A percentile compares a stretch with the other conserved stretches of the same genome.
phyloP scores from a whole-genome alignment of 2,888 invertebrate genomes.

The Prosapia bicincta region DNA sequence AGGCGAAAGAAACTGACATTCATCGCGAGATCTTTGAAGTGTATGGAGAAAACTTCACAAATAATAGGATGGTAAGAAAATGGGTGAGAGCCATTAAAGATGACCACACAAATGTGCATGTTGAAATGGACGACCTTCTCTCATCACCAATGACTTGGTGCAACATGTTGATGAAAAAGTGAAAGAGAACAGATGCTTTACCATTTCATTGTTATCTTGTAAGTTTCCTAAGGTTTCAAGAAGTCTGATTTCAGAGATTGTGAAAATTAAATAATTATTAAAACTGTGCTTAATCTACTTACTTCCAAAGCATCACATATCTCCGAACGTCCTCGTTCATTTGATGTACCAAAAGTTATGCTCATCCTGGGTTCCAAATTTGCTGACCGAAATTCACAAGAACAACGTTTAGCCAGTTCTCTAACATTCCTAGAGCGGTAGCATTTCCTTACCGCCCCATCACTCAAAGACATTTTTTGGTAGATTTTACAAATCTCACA shows the following conservation, averaged over 20 bases:
- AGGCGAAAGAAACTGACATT: background rate
- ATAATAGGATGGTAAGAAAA: constrained; percentile 35
- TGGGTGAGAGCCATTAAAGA: constrained; percentile 21
- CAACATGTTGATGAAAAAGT: constrained; percentile 30
- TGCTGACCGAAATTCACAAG: too few relatives aligned
- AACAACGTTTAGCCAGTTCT: too few relatives aligned
- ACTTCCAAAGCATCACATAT: constrained; percentile 44
- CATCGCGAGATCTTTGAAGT: constrained; percentile 25
- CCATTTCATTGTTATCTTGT: constrained; percentile 28
- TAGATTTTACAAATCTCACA: too few relatives aligned
- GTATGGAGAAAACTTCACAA: constrained; percentile 35
- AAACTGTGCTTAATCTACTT: too few relatives aligned
- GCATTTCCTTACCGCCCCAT: too few relatives aligned
- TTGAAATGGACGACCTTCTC: constrained; percentile 31
- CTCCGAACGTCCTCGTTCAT: constrained; percentile 60
- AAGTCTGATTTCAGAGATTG: too few relatives aligned
- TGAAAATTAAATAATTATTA: too few relatives aligned
- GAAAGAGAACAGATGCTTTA: constrained; percentile 32
- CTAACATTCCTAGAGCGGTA: too few relatives aligned
- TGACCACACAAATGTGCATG: constrained; percentile 22
- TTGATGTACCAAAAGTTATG: too few relatives aligned
- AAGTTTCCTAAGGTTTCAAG: constrained; percentile 32
- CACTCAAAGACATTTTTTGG: too few relatives aligned
- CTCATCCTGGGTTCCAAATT: too few relatives aligned
- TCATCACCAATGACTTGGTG: constrained; percentile 33